Evolutionary conservation across 2,797 vertebrate species (phyloP), one percentile per base, ranked within the genome.

Genomic region (Sphenopsis melanotis): DNA sequence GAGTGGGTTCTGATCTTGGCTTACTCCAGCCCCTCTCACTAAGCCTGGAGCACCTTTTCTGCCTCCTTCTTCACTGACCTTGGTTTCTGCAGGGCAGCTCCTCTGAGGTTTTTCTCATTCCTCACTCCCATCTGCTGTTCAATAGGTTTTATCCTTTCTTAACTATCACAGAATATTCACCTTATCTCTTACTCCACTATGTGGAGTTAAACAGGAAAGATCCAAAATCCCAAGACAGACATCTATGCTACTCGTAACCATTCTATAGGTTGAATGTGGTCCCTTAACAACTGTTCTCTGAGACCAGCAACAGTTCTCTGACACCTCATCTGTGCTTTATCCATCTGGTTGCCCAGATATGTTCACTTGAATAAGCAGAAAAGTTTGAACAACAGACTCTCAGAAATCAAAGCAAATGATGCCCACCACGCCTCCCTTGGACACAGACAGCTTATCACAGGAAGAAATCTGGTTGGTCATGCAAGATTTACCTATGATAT

Each of bases 391-490:
- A 16, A 47, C 8, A 34, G 9, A 3, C 10, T 64, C 26, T 68
- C 41, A 57, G 46, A 95, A 83, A 53, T 65, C 32, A 64, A 64
- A 70, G 32, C 12, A 53, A 70, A 85, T 72, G 0, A 26, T n/a
- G 44, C 18, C 6, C 12, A 49, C 15, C 20, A 21, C 0, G 0
- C 11, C 42, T 89, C 16, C 26, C 34, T 53, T 2, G 4, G 22
- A 70, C 27, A 32, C 13, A 63, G 15, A 32, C 17, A 59, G 14
- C 2, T 86, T 55, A 29, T 78, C 19, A 71, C 15, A 84, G 49
- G 24, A 77, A 66, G 11, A 2, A 64, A 37, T 46, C 12, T 46
- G 1, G 6, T 27, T 76, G 30, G 15, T 79, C 34, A 74, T 52
- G 39, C 21, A 21, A 55, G 39, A 76, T 50, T 69, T 53, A 61